A percentile compares a stretch with the other conserved stretches of the same genome.
Conservation (phyloP, 2,888 invertebrate species). For the Epiblema foenella region DNA sequence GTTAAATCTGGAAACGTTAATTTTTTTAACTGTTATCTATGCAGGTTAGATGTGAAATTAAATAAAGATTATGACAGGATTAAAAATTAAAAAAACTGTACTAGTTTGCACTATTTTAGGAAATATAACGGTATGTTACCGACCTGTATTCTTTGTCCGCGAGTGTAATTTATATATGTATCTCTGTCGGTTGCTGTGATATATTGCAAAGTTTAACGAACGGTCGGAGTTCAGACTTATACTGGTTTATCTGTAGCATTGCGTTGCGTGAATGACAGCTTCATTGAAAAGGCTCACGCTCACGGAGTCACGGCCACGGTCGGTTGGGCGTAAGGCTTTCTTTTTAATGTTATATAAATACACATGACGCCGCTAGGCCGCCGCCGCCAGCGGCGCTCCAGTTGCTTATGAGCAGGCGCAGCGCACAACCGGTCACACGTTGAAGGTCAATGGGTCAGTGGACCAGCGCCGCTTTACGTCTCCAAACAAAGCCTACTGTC, state of each 20-base stretch:
- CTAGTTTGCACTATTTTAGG: too few relatives aligned
- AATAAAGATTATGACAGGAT: too few relatives aligned
- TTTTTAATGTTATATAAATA: constrained; percentile 58
- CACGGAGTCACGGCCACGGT: constrained; percentile 39
- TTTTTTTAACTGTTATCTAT: too few relatives aligned
- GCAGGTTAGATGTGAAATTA: too few relatives aligned
- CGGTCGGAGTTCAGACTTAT: neutral
- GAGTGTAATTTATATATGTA: too few relatives aligned
- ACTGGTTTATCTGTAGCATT: neutral
- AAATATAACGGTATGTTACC: too few relatives aligned
- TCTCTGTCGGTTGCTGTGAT: too few relatives aligned
- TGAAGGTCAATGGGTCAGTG: constrained; percentile 80
- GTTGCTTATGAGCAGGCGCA: constrained; percentile 62
- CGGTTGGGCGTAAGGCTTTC: constrained; percentile 54
- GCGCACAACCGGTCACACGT: constrained; percentile 69
- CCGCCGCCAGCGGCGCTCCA: constrained; percentile 61
- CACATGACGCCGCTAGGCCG: constrained; percentile 49
- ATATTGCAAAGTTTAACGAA: too few relatives aligned
- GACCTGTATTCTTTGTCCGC: too few relatives aligned
- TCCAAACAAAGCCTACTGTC: constrained; percentile 33
- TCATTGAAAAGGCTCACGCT: constrained; percentile 26
- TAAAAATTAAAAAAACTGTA: too few relatives aligned
- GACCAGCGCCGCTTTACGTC: constrained; percentile 47
- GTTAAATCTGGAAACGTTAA: too few relatives aligned
- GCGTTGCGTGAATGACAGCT: neutral